phyloP scores from a whole-genome alignment of 2,888 invertebrate genomes.

The Belgica antarctica region DNA sequence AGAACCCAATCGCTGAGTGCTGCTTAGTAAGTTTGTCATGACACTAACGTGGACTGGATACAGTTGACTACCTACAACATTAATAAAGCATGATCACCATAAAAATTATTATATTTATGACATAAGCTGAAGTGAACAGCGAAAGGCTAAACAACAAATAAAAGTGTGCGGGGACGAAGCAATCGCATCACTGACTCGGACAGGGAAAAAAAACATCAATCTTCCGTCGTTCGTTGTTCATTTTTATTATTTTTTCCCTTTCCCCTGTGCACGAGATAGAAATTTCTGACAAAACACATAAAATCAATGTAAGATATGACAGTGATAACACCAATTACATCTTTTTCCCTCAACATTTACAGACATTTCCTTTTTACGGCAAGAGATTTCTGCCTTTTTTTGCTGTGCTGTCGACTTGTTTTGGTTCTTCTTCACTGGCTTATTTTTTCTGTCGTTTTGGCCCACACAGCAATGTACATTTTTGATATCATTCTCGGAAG shows the following conservation, averaged over 20 bases:
- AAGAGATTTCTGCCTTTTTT: not conserved
- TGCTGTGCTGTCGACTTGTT: not conserved
- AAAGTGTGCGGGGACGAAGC: not conserved
- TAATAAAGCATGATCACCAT: slow-evolving; percentile 29
- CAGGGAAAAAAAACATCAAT: slow-evolving; percentile 6
- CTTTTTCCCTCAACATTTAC: slow-evolving; percentile 7
- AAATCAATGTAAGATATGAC: slow-evolving; percentile 35
- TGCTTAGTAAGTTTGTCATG: slow-evolving; percentile 20
- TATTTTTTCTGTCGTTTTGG: not conserved
- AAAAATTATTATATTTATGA: slow-evolving; percentile 33
- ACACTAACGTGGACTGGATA: not conserved
- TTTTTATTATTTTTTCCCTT: not conserved
- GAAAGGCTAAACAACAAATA: not conserved
- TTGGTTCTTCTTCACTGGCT: not conserved
- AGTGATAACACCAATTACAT: slow-evolving; percentile 38
- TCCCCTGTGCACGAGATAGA: not conserved
- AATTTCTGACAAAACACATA: slow-evolving; percentile 24
- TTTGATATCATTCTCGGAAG: not conserved
- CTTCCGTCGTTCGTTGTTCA: no score
- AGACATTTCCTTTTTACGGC: not conserved
- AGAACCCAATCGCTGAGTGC: no score
- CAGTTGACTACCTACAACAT: not conserved
- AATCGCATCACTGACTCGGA: slow-evolving; percentile 28
- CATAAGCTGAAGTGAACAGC: not conserved
- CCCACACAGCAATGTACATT: not conserved